Evolutionary conservation across 2,888 invertebrate genomes (phyloP).

Genomic region (Disparrhopalites patrizii): DNA sequence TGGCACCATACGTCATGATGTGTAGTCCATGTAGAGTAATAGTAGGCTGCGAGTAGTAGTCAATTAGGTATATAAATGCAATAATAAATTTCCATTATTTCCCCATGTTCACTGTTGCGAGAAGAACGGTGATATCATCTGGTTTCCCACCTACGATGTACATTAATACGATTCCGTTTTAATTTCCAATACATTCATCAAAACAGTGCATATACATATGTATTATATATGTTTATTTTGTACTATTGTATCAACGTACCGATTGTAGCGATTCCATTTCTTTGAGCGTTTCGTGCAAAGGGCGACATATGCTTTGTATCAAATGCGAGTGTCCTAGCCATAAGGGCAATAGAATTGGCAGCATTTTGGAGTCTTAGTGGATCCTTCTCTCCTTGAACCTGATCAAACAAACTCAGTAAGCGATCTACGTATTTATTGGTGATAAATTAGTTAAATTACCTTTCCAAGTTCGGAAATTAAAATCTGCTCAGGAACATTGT

Average conservation of each 20-base stretch:
- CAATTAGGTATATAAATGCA: conserved; percentile 30
- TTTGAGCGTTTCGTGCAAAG: conserved; percentile 86
- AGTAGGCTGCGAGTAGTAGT: no score
- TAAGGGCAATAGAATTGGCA: conserved; percentile 90
- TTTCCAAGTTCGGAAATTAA: conserved; percentile 78
- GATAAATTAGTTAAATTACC: no score
- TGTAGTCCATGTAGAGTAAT: no score
- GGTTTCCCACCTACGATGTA: conserved; percentile 93
- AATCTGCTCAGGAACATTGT: conserved; percentile 90
- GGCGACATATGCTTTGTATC: conserved; percentile 94
- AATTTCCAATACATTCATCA: not conserved
- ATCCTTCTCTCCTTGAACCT: conserved; percentile 54
- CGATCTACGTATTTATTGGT: not conserved
- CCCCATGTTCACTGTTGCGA: conserved; percentile 38
- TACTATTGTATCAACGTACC: conserved; percentile 57
- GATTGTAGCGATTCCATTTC: conserved; percentile 87
- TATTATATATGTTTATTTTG: not conserved
- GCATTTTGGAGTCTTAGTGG: conserved; percentile 77
- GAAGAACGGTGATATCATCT: conserved; percentile 60
- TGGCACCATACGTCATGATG: no score
- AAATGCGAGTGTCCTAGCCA: conserved; percentile 89
- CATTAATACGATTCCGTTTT: conserved; percentile 50
- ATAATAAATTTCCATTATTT: no score
- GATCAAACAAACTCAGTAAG: no score
- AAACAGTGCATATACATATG: no score